Evolutionary conservation across 2,888 invertebrate species (phyloP), one percentile per base, ranked within the genome.

Genomic region (Andrena hattorfiana): DNA sequence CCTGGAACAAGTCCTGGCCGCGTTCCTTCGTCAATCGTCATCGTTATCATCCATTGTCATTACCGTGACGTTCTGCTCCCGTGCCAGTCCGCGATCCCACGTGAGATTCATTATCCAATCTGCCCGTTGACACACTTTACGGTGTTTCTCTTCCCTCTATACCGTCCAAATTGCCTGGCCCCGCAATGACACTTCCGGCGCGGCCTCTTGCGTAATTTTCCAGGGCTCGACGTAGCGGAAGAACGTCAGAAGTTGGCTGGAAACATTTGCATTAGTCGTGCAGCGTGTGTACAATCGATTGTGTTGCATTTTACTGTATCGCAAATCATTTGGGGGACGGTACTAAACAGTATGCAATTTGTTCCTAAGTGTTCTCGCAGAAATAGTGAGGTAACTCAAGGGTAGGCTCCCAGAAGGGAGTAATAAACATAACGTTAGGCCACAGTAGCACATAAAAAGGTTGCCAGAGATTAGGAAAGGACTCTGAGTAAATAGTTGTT

Each of bases 51-150:
- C 77, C 62, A 76, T 81, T 73, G 76, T 81, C 76, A 74, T 86
- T 81, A 86, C 49, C 75, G 74, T 30, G 42, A 32, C 76, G 63
- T 49, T 69, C 23, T 16, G n/a, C 32, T 42, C 4, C 30, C 49
- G 72, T 79, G 86, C 71, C 79, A 76, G 78, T 66, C 66, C 35
- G 66, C 66, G 77, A 86, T 82, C 85, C 77, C 78, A 79, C 87
- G 87, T 79, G 82, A 85, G 85, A 77, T 87, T 87, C 87, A 87
- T 86, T 86, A 87, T 86, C 83, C 85, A 86, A 86, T 86, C 70
- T 82, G 54, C 54, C 10, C 32, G 63, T 35, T 48, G 67, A 69
- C 83, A 83, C 60, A 72, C 66, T 72, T 83, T 49, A 32, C 42
- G 54, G 23, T 49, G 63, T 28, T 63, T 54, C 63, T 68, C 26